These are phyloP conservation scores for Pediacus dermestoides DNA, from an alignment of 2,888 invertebrate genomes.

Conservation along the genomic window DNA sequence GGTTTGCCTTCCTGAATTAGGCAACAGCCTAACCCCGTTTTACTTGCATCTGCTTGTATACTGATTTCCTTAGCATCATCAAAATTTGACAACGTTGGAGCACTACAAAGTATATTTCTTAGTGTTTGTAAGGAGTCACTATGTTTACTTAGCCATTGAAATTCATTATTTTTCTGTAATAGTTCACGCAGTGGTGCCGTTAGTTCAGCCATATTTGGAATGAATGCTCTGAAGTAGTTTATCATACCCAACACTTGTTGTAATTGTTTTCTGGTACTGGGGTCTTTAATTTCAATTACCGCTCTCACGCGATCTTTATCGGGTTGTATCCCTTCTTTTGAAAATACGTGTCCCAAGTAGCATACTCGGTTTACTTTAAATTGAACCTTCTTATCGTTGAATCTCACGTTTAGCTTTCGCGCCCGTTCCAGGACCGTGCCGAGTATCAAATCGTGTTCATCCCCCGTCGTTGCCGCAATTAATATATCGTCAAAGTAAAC, in stretches of 20 bases:
- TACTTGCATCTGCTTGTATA: slow-evolving; percentile 11
- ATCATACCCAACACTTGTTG: slow-evolving; percentile 18
- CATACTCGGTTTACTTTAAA: slow-evolving; percentile 15
- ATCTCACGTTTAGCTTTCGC: slow-evolving; percentile 12
- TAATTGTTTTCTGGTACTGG: slow-evolving; percentile 13
- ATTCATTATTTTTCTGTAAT: slow-evolving; percentile 17
- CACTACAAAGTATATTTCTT: slow-evolving; percentile 1
- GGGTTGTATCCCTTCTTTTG: slow-evolving; percentile 12
- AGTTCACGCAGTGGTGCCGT: slow-evolving; percentile 13
- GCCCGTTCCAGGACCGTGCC: slow-evolving; percentile 11
- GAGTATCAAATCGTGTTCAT: slow-evolving; percentile 2
- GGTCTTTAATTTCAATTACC: slow-evolving; percentile 8
- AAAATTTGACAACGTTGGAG: slow-evolving; percentile 11
- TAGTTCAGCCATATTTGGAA: slow-evolving; percentile 15
- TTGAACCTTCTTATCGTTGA: slow-evolving; percentile 16
- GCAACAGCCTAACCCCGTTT: slow-evolving; percentile 10
- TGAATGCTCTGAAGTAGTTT: slow-evolving; percentile 18
- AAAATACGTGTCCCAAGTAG: slow-evolving; percentile 18
- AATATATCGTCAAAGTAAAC: slow-evolving; percentile 2
- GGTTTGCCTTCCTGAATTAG: slow-evolving; percentile 12
- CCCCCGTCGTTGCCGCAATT: neutral
- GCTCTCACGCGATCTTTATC: slow-evolving; percentile 14
- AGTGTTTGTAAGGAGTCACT: neutral
- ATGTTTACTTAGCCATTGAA: slow-evolving; percentile 4
- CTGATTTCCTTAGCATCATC: slow-evolving; percentile 6